Conservation (phyloP, 2,797 vertebrate genomes). For the Cossypha polioptera region DNA sequence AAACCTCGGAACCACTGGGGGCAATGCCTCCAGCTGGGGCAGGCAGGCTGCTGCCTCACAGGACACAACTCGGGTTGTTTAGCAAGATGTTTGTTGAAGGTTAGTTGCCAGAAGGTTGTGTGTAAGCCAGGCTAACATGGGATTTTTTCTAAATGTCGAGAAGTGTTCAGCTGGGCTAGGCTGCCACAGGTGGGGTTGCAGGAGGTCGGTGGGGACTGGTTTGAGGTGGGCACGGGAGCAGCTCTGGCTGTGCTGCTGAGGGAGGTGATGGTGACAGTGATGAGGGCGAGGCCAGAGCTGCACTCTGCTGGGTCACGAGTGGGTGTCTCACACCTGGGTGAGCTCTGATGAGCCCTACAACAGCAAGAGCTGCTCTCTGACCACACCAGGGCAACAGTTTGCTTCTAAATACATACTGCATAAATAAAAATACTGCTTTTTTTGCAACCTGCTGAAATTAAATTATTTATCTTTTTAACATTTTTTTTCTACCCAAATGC, state of each 20-base stretch:
- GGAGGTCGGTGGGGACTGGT: neutral
- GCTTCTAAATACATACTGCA: neutral
- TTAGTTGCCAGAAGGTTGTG: neutral
- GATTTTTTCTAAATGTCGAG: neutral
- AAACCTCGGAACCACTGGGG: neutral
- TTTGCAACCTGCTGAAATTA: neutral
- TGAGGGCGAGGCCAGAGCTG: neutral
- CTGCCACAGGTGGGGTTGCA: neutral
- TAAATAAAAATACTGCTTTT: neutral
- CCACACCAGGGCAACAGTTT: fast-evolving
- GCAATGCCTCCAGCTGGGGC: fast-evolving
- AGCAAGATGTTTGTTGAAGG: neutral
- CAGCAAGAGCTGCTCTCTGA: neutral
- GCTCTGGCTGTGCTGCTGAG: neutral
- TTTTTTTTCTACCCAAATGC: neutral
- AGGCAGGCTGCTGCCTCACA: neutral
- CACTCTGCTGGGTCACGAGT: fast-evolving
- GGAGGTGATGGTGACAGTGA: neutral
- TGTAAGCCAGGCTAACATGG: neutral
- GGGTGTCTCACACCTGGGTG: neutral
- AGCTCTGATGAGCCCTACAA: neutral
- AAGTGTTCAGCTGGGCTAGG: neutral
- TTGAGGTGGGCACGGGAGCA: fast-evolving
- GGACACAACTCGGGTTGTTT: fast-evolving
- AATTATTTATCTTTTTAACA: neutral